These are phyloP conservation scores for Ovis aries DNA, from an alignment of 2,113 vertebrate species.

Conservation along the genomic window ARS-UI_Ramb_v3.0 NC_056073.1:23142001-23142500, in stretches of 20 bases:
- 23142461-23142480: not conserved
- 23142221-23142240: not conserved
- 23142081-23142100: not conserved
- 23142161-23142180: not conserved
- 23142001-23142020: not conserved
- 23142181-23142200: not conserved
- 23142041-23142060: not conserved
- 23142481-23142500: not conserved
- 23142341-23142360: not conserved
- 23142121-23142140: not conserved
- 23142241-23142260: not conserved
- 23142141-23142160: not conserved
- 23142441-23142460: not conserved
- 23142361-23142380: not conserved
- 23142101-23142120: not conserved
- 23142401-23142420: not conserved
- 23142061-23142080: not conserved
- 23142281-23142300: not conserved
- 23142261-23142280: not conserved
- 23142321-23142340: not conserved
- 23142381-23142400: not conserved
- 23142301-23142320: not conserved
- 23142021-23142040: not conserved
- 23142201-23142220: not conserved
- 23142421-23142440: not conserved